Base-by-base conservation (phyloP, 2,113 vertebrate genomes). In the Xyliphius kryptos region DNA sequence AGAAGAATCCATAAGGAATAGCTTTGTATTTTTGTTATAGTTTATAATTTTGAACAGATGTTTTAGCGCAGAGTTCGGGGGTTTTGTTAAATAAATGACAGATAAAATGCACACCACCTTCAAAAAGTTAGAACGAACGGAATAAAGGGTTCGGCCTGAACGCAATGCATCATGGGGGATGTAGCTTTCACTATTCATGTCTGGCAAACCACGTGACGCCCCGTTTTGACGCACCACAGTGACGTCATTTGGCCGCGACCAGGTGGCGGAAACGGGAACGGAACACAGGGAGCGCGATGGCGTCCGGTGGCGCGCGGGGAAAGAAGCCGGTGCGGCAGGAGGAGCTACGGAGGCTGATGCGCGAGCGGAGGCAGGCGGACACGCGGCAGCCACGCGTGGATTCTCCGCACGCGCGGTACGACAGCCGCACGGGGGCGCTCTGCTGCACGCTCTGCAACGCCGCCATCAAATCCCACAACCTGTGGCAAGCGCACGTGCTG, bases 401-500 rank as follows among this genome's bases (percentile, higher is more conserved):
- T 9, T 95, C 94, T n/a, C 93, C 95, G 0, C 90, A 93, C 19
- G 92, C 90, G 3, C 91, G 88, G 82, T 98, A 98, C 79, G 7
- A n/a, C n/a, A 98, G 90, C 82, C 90, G 89, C 48, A 73, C 92
- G 52, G 95, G 90, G 0, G 92, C 95, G 61, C 80, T 98, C 48
- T 91, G 84, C 38, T 98, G 96, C 47, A 67, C 75, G 1, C 61
- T 98, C 19, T 98, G 96, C 77, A 87, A 85, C 66, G 76, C 80
- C 13, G 82, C 87, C n/a, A 86, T 98, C 0, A 97, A 95, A 82
- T 85, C 80, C 9, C 92, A 97, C 26, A 82, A 93, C 5, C 82
- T 98, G 69, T 98, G 96, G 96, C 89, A 92, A 65, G 87, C 94
- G 0, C 96, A 98, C 49, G 79, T 87, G 40, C 88, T 97, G 44